Evolutionary conservation across 1,140 invertebrate genomes (phyloP), one percentile per base, ranked within the genome.

Genomic region (Triops cancriformis): DNA sequence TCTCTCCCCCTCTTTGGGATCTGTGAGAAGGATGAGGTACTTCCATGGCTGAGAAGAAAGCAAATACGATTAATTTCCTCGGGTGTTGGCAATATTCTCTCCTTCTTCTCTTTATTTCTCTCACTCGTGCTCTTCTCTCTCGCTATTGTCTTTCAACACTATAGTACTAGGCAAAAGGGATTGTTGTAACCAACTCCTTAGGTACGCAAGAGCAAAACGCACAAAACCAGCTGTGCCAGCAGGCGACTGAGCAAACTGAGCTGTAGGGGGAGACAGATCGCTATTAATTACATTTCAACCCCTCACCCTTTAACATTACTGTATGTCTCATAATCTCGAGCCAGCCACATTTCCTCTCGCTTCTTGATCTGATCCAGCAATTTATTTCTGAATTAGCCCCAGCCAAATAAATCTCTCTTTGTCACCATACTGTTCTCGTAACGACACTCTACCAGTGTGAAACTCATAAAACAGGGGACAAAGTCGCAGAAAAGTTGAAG

Each of bases 61-160:
- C 51, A 64, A 64, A 64, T 64, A 64, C 51, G 51, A 64, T 64
- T 64, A 64, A 64, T 64, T 64, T 64, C 51, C 51, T 7, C 10
- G 51, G 7, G 51, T 64, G 51, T 64, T 64, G 51, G 18, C 51
- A n/a, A 23, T 64, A 23, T 64, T 1, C 45, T 64, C 45, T 64
- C 45, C 2, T 64, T 64, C 7, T 64, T 12, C n/a, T 4, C n/a
- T 64, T 23, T 64, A 5, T 64, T 23, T 18, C 51, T 64, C 14
- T 64, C 2, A 18, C 51, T 64, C 51, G 10, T 64, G 6, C 51
- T 18, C 14, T 45, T 12, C 11, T 1, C 18, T 9, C 51, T 64
- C 23, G 14, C 51, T 23, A 64, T 64, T 64, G 23, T 64, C 31
- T 37, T 37, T 37, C 31, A 37, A 37, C 31, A 37, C 2, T 37